These are phyloP conservation scores for Paelopatides confundens DNA, from an alignment of 53 echinoderm and acorn worm species.

Conservation along the genomic window DNA sequence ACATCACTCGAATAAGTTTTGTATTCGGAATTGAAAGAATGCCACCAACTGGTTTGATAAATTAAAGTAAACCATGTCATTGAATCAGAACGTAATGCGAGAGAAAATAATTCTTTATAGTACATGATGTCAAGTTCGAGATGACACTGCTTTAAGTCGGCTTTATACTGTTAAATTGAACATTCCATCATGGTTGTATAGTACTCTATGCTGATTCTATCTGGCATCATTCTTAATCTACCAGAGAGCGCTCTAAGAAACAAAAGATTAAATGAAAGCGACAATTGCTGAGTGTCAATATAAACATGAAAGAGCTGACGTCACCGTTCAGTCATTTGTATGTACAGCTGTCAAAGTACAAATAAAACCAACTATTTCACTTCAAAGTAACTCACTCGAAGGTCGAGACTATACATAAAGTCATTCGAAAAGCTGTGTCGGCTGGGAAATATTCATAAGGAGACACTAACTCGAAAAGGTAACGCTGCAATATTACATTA, in stretches of 20 bases:
- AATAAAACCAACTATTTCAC: neutral
- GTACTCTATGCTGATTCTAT: neutral
- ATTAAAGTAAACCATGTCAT: too few relatives aligned
- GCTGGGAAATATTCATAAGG: too few relatives aligned
- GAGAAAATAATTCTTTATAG: neutral
- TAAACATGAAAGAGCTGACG: conserved; percentile 18
- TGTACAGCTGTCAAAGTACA: conserved; percentile 27
- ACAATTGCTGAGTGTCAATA: neutral
- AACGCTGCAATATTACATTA: too few relatives aligned
- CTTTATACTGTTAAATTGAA: neutral
- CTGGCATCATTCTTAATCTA: neutral
- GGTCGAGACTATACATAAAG: too few relatives aligned
- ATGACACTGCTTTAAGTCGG: neutral
- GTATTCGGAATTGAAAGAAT: too few relatives aligned
- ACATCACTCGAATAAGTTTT: too few relatives aligned
- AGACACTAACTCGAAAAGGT: too few relatives aligned
- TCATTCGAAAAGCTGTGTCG: too few relatives aligned
- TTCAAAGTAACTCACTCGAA: neutral
- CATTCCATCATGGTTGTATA: neutral
- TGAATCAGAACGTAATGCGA: neutral
- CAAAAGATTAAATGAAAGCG: conserved; percentile 20
- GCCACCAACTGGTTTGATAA: too few relatives aligned
- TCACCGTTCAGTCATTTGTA: neutral
- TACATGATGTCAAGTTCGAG: neutral
- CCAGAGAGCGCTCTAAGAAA: neutral